Evolutionary conservation across 2,888 invertebrate genomes (phyloP), one percentile per base, ranked within the genome.

Genomic region (Therioaphis trifolii): DNA sequence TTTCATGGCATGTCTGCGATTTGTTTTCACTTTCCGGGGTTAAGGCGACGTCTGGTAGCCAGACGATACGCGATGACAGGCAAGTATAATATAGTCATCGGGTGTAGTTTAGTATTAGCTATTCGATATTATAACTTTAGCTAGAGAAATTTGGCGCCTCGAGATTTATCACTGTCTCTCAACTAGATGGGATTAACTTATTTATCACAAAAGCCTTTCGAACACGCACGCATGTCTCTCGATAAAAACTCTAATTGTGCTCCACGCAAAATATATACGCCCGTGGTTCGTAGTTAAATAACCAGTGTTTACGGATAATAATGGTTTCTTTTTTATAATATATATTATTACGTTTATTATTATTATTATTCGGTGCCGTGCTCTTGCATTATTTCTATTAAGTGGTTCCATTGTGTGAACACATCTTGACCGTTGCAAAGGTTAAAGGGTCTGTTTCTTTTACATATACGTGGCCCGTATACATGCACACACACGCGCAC

Each of bases 351-450:
- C 24, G 71, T 58, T 46, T 55, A 46, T 46, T 66, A 66, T 72
- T 72, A 46, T 52, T 66, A 66, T 66, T 78, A 52, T 74, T 82
- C 74, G 66, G 63, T 63, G 27, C 82, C 74, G 63, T 74, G 82
- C 63, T 72, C 72, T 58, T 35, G 80, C 74, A 82, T 82, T 82
- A 82, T 82, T 82, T 82, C 82, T 82, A 82, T 82, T 82, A 82
- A 82, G 82, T 82, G 82, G 82, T 82, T 74, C 63, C 82, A 74
- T 82, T 82, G 82, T 82, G 82, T 74, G 82, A 82, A 82, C 74
- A 82, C 74, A 82, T 82, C 82, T 82, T 82, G 82, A 82, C 82
- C 82, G 82, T 82, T 82, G 82, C 82, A 82, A 82, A 82, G 82
- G 82, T 82, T 82, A 82, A 82, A 82, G 82, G 82, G 82, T 82